Conservation (phyloP, 2,797 vertebrate genomes). For the Discoglossus pictus region DNA sequence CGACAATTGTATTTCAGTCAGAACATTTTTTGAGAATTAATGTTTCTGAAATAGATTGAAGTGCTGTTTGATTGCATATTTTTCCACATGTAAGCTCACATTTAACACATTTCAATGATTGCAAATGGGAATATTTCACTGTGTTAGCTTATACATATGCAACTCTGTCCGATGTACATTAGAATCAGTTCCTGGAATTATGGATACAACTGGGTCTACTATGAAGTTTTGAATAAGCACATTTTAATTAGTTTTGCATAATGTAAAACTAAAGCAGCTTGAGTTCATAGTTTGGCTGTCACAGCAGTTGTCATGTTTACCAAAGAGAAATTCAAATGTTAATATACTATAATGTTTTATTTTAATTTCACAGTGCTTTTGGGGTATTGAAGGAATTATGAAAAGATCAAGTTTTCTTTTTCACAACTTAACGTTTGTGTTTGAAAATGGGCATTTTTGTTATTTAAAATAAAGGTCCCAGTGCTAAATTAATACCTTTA, state of each 20-base stretch:
- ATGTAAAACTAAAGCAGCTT: too few species aligned
- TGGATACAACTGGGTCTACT: neutral
- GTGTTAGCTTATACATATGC: conserved; percentile 7
- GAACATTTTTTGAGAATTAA: conserved; percentile 7
- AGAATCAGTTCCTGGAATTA: neutral
- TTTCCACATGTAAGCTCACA: neutral
- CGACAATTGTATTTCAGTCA: conserved; percentile 19
- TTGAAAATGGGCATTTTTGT: too few species aligned
- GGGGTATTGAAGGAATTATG: too few species aligned
- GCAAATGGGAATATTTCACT: conserved; percentile 33
- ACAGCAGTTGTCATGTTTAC: too few species aligned
- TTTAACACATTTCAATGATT: conserved; percentile 14
- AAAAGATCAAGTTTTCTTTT: too few species aligned
- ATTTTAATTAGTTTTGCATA: conserved; percentile 6
- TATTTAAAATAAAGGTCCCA: too few species aligned
- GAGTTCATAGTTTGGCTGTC: too few species aligned
- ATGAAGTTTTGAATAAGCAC: conserved; percentile 1
- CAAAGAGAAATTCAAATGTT: too few species aligned
- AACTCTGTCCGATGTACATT: neutral
- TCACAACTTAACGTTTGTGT: too few species aligned
- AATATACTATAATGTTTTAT: too few species aligned
- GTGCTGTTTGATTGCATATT: conserved; percentile 9
- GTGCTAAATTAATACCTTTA: too few species aligned
- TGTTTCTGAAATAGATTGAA: conserved; percentile 5
- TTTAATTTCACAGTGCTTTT: too few species aligned